A percentile compares a stretch with the other conserved stretches of the same genome.
phyloP scores from a whole-genome alignment of 2,113 vertebrate genomes.

The Urocolius indicus region DNA sequence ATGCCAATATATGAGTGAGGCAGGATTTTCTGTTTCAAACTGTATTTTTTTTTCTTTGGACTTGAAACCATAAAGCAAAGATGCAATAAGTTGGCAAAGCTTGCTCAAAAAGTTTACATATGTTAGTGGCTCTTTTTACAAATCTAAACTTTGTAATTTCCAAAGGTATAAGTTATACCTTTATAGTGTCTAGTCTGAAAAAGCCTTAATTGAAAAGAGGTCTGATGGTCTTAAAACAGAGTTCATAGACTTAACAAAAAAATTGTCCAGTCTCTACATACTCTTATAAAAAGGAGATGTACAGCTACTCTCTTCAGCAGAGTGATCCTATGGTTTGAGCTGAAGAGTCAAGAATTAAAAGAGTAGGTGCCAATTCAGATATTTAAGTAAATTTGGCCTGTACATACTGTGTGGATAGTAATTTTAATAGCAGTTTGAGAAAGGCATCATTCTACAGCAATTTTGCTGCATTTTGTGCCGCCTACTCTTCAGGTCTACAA shows the following conservation, averaged over 20 bases:
- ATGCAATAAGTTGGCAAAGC: not conserved
- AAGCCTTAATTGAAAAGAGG: not conserved
- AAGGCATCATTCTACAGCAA: not conserved
- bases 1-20: not conserved
- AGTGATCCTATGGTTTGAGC: not conserved
- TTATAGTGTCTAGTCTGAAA: not conserved
- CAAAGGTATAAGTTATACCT: fast-evolving
- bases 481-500: not conserved
- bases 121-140: not conserved
- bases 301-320: not conserved
- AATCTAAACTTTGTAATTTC: not conserved
- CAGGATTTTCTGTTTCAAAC: not conserved
- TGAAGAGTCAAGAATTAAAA: not conserved
- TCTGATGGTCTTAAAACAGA: not conserved
- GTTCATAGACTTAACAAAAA: not conserved
- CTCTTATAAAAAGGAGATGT: not conserved
- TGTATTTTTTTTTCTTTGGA: not conserved
- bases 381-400: not conserved
- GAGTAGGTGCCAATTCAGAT: not conserved
- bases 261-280: not conserved
- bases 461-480: not conserved
- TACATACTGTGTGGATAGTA: not conserved
- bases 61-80: not conserved
- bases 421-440: conserved; percentile 16
- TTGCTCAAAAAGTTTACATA: not conserved